A percentile compares a stretch with the other conserved stretches of the same genome.
Evolutionary conservation across 1,140 invertebrate species (phyloP).

Genomic region (Euwallacea similis): DNA sequence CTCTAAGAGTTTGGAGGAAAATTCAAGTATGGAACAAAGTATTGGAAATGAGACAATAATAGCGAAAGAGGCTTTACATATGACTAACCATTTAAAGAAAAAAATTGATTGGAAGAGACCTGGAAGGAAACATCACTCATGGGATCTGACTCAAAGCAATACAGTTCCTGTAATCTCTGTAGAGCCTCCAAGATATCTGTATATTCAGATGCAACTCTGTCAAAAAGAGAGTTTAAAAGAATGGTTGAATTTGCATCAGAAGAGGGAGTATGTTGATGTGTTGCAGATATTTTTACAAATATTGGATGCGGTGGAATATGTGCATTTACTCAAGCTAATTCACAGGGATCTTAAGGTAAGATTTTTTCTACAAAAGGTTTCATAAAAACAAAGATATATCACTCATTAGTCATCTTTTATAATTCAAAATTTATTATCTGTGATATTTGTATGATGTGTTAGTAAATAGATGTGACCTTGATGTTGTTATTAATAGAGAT

Average conservation of each 20-base stretch:
- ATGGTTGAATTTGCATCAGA: conserved; percentile 71
- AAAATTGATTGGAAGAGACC: conserved; percentile 46
- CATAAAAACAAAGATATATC: too few species aligned
- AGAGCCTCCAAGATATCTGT: conserved; percentile 72
- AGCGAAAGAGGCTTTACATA: conserved; percentile 33
- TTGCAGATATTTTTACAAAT: conserved; percentile 90
- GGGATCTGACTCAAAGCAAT: conserved; percentile 33
- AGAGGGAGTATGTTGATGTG: conserved; percentile 58
- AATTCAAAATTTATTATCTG: too few species aligned
- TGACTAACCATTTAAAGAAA: conserved; percentile 36
- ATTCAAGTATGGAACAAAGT: background rate
- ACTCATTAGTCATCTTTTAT: too few species aligned
- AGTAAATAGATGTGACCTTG: too few species aligned
- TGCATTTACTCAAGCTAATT: conserved; percentile 88
- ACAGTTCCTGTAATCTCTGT: conserved; percentile 41
- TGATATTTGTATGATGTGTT: too few species aligned
- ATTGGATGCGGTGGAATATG: conserved; percentile 90
- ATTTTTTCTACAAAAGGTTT: background rate
- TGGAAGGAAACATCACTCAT: conserved; percentile 42
- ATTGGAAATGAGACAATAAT: conserved; percentile 6
- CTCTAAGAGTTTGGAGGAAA: too few species aligned
- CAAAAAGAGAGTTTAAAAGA: conserved; percentile 85
- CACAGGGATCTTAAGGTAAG: conserved; percentile 90
- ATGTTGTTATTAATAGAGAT: too few species aligned
- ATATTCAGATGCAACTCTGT: conserved; percentile 98